A percentile compares a stretch with the other conserved stretches of the same genome.
phyloP scores from a whole-genome alignment of 2,113 vertebrate genomes.

The Burhinus bistriatus region DNA sequence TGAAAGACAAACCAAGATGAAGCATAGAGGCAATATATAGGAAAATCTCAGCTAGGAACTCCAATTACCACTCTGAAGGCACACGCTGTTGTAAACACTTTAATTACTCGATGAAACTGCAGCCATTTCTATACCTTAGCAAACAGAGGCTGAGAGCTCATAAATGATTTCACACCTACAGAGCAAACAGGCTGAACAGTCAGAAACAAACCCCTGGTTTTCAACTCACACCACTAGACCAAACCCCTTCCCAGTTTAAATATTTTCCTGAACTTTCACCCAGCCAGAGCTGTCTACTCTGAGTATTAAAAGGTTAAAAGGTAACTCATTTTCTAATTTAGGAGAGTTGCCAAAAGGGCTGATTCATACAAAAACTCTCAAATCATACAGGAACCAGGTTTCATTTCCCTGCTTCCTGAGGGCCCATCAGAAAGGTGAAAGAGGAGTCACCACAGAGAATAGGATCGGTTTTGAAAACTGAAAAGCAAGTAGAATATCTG shows the following conservation, averaged over 20 bases:
- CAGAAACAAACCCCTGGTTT: not conserved
- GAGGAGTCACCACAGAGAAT: conserved; percentile 13
- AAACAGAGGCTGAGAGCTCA: not conserved
- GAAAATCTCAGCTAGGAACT: not conserved
- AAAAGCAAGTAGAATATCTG: conserved; percentile 10
- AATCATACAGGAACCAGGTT: conserved; percentile 67
- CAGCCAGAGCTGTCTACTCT: not conserved
- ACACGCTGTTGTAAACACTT: not conserved
- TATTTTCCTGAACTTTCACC: conserved; percentile 43
- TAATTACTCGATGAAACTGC: not conserved
- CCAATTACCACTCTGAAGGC: not conserved
- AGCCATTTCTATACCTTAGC: not conserved
- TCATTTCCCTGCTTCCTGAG: conserved; percentile 61
- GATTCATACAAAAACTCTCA: conserved; percentile 38
- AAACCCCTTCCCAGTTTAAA: not conserved
- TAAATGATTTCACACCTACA: conserved; percentile 29
- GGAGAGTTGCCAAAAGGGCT: conserved; percentile 50
- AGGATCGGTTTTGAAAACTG: not conserved
- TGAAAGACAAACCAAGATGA: not conserved
- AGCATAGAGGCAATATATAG: not conserved
- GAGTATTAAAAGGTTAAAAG: conserved; percentile 47
- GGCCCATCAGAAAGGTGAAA: conserved; percentile 63
- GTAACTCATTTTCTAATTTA: conserved; percentile 43
- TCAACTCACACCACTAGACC: not conserved
- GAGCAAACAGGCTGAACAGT: not conserved